Evolutionary conservation across 2,113 vertebrate genomes (phyloP).

Genomic region (Ramphastos sulfuratus): DNA sequence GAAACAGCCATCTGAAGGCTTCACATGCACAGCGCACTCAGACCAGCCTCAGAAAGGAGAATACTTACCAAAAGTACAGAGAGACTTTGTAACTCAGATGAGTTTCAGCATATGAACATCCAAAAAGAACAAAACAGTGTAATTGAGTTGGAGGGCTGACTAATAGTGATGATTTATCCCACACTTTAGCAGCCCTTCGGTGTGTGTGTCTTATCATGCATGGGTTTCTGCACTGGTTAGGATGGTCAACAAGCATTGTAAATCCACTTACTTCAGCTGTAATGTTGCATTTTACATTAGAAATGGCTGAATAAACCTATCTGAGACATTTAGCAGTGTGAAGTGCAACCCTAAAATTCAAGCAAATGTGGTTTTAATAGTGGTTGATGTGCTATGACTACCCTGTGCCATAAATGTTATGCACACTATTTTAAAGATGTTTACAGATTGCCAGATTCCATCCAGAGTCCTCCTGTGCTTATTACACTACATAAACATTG

Average conservation of each 20-base stretch:
- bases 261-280: conserved; percentile 55
- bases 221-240: conserved; percentile 59
- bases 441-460: conserved; percentile 45
- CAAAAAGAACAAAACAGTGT: background rate
- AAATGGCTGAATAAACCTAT: conserved; percentile 62
- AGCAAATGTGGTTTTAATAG: conserved; percentile 70
- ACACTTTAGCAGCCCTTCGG: background rate
- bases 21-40: background rate
- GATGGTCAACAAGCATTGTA: conserved; percentile 51
- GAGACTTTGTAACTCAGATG: background rate
- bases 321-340: conserved; percentile 55
- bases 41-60: background rate
- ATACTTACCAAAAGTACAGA: background rate
- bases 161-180: background rate
- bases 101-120: background rate
- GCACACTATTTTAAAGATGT: conserved; percentile 58
- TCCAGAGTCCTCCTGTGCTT: conserved; percentile 37
- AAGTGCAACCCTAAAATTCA: conserved; percentile 68
- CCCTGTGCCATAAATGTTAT: conserved; percentile 20
- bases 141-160: background rate
- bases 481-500: conserved; percentile 50
- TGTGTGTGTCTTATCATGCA: conserved; percentile 32
- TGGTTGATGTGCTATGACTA: conserved; percentile 63
- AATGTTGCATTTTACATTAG: conserved; percentile 70
- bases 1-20: background rate